Conservation (phyloP, 2,113 vertebrate genomes). For the Phainopepla nitens region DNA sequence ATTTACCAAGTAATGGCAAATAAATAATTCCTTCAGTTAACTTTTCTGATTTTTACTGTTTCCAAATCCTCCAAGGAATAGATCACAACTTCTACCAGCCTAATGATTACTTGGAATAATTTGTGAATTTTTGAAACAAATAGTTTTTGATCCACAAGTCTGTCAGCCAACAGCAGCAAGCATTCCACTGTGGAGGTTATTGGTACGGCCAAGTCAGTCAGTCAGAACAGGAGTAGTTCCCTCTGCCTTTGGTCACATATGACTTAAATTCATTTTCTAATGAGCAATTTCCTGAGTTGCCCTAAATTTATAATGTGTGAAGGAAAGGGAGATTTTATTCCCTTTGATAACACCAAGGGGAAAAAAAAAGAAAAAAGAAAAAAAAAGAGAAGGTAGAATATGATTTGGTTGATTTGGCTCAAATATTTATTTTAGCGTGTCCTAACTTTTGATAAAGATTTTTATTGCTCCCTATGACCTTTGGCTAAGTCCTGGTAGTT, state of each 20-base stretch:
- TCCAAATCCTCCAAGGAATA: neutral
- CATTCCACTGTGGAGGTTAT: neutral
- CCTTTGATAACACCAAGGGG: neutral
- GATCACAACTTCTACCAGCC: neutral
- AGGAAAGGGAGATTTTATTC: neutral
- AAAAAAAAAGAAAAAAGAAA: fast-evolving
- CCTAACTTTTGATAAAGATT: neutral
- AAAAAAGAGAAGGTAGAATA: neutral
- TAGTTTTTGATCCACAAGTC: neutral
- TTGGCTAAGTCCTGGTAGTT: neutral
- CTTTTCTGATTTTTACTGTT: neutral
- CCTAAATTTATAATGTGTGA: conserved; percentile 27
- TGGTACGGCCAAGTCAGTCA: neutral
- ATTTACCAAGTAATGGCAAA: neutral
- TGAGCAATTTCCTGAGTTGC: conserved; percentile 34
- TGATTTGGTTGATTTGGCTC: neutral
- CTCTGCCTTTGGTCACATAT: conserved; percentile 16
- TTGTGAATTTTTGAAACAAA: neutral
- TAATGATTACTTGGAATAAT: neutral
- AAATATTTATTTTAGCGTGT: neutral
- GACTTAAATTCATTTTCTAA: conserved; percentile 45
- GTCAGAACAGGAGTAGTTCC: neutral
- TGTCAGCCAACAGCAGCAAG: neutral
- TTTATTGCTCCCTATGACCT: neutral
- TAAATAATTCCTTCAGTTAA: neutral